phyloP scores from a whole-genome alignment of 2,888 invertebrate species.

The Holacanthella duospinosa region DNA sequence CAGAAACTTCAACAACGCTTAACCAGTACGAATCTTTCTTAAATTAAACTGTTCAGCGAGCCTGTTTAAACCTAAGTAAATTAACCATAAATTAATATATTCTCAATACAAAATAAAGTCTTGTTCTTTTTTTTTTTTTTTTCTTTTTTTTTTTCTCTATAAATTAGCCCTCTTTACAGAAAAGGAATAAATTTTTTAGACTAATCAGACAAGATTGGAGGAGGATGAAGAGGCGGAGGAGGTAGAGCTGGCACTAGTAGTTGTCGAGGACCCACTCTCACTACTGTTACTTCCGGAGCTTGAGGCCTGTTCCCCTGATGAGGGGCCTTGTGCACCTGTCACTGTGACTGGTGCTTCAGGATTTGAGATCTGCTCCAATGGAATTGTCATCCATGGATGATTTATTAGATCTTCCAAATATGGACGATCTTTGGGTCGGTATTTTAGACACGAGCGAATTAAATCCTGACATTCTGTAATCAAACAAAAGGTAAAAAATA shows the following conservation, averaged over 20 bases:
- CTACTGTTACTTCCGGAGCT: neutral
- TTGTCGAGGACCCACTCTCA: neutral
- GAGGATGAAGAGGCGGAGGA: too few relatives aligned
- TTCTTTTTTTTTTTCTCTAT: too few relatives aligned
- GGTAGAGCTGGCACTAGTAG: neutral
- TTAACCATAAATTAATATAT: too few relatives aligned
- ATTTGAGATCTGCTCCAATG: slow-evolving; percentile 36
- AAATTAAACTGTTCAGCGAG: too few relatives aligned
- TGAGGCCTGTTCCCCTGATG: neutral
- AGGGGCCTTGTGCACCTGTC: neutral
- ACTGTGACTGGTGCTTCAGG: slow-evolving; percentile 29
- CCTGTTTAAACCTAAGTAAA: too few relatives aligned
- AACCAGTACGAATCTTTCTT: too few relatives aligned
- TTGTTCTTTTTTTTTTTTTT: too few relatives aligned
- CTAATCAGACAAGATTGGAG: too few relatives aligned
- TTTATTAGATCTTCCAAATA: slow-evolving; percentile 46
- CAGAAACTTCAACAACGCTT: too few relatives aligned
- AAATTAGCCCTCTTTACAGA: too few relatives aligned
- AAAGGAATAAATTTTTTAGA: too few relatives aligned
- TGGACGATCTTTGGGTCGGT: slow-evolving; percentile 45
- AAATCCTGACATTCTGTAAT: slow-evolving; percentile 48
- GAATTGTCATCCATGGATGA: slow-evolving; percentile 46
- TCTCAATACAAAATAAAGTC: too few relatives aligned
- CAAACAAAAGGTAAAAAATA: slow-evolving; percentile 9
- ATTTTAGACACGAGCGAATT: slow-evolving; percentile 46